These are phyloP conservation scores for Panthera uncia DNA, from an alignment of 2,113 vertebrate species.

Conservation along the genomic window DNA sequence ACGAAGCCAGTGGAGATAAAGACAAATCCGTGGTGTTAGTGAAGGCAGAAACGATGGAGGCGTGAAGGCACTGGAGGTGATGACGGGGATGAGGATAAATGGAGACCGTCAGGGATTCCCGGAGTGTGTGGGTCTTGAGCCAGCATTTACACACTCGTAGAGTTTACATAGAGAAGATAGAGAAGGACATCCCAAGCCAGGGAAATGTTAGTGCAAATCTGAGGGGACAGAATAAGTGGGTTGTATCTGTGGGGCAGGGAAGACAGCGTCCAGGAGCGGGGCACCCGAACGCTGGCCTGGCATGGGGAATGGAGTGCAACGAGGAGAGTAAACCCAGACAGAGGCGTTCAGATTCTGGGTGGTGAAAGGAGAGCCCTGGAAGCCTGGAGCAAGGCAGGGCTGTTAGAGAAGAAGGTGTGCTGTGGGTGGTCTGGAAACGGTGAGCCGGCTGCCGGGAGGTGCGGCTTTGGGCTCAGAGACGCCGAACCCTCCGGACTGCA, in stretches of 20 bases:
- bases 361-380: background rate
- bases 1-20: background rate
- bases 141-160: background rate
- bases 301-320: background rate
- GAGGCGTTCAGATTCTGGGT: background rate
- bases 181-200: background rate
- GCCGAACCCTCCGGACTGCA: fast-evolving
- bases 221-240: background rate
- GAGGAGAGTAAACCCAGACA: background rate
- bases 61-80: background rate
- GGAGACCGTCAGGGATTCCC: background rate
- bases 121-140: background rate
- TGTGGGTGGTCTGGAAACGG: background rate
- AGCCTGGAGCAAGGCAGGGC: background rate
- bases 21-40: too few relatives aligned
- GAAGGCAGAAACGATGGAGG: background rate
- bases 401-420: background rate
- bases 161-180: background rate
- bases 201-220: background rate
- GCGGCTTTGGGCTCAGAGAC: background rate
- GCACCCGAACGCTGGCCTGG: too few relatives aligned
- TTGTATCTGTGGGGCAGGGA: background rate
- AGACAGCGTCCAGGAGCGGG: background rate
- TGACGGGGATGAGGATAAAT: too few relatives aligned
- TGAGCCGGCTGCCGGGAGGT: background rate